Evolutionary conservation across 2,888 invertebrate species (phyloP), one percentile per base, ranked within the genome.

Genomic region (Elaeidobius kamerunicus): DNA sequence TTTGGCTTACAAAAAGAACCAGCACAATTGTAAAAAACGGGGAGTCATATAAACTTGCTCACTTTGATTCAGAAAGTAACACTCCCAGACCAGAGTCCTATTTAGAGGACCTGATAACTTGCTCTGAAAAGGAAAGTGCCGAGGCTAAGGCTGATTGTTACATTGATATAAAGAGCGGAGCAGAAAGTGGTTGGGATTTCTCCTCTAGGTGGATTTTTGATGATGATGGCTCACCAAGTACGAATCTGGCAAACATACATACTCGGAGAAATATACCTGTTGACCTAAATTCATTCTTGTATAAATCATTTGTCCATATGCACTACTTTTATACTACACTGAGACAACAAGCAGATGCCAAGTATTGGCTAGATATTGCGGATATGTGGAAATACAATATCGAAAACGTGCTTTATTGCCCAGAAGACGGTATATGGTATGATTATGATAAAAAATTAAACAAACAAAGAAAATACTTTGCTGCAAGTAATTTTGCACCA

Each of bases 131-230:
- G 28, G 49, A 57, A 36, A 27, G 58, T 7, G 17, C 50, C 1
- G 63, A 64, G 23, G 57, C 58, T 14, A 56, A 43, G 38, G 34
- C 65, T 27, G 74, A 78, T 39, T 77, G 83, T 50, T 89, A 85
- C 67, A 75, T 77, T 9, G 83, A 88, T 19, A 20, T 69, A 12
- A 64, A 66, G 55, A 62, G 67, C 23, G 67, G 65, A 2, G 90
- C 90, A 2, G 92, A 92, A 71, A 86, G 87, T 34, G 93, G 93
- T 1, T 91, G 89, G 91, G 93, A 93, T 66, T 92, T 91, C 70
- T 88, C 88, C 2, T 79, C 83, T 2, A 80, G 91, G 18, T 92
- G 91, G 91, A 82, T 88, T 63, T 77, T 83, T 51, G 72, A 71
- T 20, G 73, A 76, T 39, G 72, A 77, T 3, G 83, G 82, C 7